These are phyloP conservation scores for Danio kyathit DNA, from an alignment of 2,797 vertebrate species.

Conservation along the genomic window DNA sequence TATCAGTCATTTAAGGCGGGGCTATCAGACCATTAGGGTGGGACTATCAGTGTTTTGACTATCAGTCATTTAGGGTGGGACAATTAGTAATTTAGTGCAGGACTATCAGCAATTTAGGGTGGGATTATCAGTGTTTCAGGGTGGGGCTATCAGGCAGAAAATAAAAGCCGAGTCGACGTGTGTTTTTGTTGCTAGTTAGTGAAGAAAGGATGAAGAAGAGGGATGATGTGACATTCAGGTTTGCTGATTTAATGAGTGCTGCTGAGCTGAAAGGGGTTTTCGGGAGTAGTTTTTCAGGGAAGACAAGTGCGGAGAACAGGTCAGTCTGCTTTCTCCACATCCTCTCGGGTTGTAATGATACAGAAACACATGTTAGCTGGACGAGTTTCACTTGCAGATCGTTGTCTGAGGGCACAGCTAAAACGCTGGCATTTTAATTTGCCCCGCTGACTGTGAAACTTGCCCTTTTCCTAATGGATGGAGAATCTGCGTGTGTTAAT, in stretches of 20 bases:
- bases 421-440: conserved; percentile 41
- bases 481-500: conserved; percentile 46
- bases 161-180: conserved; percentile 35
- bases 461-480: conserved; percentile 48
- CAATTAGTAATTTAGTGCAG: no score
- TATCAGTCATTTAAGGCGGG: no score
- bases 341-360: conserved; percentile 71
- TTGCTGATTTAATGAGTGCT: conserved; percentile 66
- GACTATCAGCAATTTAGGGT: neutral
- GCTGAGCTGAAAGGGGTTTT: conserved; percentile 63
- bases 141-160: neutral
- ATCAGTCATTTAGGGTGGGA: no score
- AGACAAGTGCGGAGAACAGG: conserved; percentile 47
- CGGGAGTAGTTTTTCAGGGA: conserved; percentile 18
- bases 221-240: conserved; percentile 32
- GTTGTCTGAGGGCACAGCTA: conserved; percentile 26
- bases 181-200: neutral
- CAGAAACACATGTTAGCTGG: conserved; percentile 23
- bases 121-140: no score
- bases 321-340: conserved; percentile 59
- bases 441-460: conserved; percentile 26
- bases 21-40: no score
- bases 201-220: conserved; percentile 25
- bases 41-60: no score
- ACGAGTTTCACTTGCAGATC: conserved; percentile 21